Percentiles rank a stretch among this genome's conserved stretches.
Evolutionary conservation across 2,113 vertebrate genomes (phyloP).

Genomic region (Passerina amoena): DNA sequence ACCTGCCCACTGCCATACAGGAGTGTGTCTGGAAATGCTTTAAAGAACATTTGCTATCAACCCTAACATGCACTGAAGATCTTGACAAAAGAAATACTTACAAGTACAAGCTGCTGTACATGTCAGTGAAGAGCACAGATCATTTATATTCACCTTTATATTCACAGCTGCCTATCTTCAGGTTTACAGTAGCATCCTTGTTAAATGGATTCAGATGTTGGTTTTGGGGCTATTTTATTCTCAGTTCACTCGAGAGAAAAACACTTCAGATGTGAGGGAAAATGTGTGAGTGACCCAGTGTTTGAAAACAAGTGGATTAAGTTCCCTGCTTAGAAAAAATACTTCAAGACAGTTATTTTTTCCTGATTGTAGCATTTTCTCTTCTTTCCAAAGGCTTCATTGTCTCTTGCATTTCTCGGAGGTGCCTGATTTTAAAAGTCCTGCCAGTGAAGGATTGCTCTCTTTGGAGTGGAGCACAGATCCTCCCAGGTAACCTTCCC

Average conservation of each 20-base stretch:
- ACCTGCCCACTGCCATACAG: fast-evolving
- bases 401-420: not conserved
- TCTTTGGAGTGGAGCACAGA: not conserved
- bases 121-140: not conserved
- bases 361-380: not conserved
- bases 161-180: not conserved
- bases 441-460: not conserved
- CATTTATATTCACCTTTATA: not conserved
- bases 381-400: not conserved
- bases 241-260: not conserved
- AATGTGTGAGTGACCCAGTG: not conserved
- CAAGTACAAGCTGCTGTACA: not conserved
- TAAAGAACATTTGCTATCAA: not conserved
- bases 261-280: not conserved
- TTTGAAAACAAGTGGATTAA: not conserved
- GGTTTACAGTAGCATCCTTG: not conserved
- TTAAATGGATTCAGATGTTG: not conserved
- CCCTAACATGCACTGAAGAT: fast-evolving
- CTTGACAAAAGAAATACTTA: not conserved
- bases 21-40: not conserved
- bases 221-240: not conserved
- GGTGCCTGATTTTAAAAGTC: not conserved
- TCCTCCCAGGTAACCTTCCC: not conserved
- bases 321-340: not conserved
- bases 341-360: not conserved